Evolutionary conservation across 2,888 invertebrate species (phyloP), one percentile per base, ranked within the genome.

Genomic region (Plagodis dolabraria): DNA sequence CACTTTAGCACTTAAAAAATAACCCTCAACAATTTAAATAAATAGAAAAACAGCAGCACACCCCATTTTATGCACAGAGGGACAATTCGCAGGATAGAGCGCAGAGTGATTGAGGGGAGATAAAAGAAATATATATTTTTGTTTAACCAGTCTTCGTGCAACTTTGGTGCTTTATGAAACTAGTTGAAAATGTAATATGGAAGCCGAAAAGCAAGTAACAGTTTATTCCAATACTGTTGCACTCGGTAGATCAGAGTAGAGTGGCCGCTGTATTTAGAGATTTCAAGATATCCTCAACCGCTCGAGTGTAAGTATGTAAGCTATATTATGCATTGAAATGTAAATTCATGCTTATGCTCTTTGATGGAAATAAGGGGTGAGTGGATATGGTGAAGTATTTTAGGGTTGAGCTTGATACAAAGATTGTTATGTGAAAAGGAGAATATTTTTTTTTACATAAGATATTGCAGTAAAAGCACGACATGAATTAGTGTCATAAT

Each of bases 241-340:
- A 43, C 42, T n/a, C 6, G 12, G 12, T 44, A 40, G 47, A 7
- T 44, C 52, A 44, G 44, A 7, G 9, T 52, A 55, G 52, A 51
- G 34, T 60, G 35, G 60, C 40, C 34, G 5, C 22, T 51, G 34
- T 60, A 48, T 57, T 57, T 47, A 47, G 69, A 61, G 55, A 61
- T 64, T 64, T 64, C 52, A 45, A 57, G 55, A 64, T 64, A 59
- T 55, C 59, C 61, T 50, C 55, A 48, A 56, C 56, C 46, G 49
- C 77, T 74, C 76, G 78, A 75, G 71, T 72, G 74, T 73, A 63
- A 63, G 71, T 81, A 85, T 79, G 83, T 82, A 77, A 83, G 79
- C 83, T 87, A 89, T 87, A 87, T 76, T 90, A 90, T 89, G 89
- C 89, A 90, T 90, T 89, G 86, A 89, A 89, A 90, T 91, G 89